These are phyloP conservation scores for Labeo calbasu DNA, from an alignment of 2,797 vertebrate genomes.

Conservation along the genomic window DNA sequence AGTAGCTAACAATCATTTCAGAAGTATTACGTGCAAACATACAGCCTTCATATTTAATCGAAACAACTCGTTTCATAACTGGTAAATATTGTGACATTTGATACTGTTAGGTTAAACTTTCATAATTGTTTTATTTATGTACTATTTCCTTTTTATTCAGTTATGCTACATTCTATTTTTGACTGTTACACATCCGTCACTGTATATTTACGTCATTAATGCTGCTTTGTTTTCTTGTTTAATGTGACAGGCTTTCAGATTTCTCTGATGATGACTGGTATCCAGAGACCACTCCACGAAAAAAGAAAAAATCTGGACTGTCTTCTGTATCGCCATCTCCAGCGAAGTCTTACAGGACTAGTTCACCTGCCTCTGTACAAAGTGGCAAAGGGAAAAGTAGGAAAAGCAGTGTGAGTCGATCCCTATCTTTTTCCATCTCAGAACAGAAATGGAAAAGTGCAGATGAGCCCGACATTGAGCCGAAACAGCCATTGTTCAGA, in stretches of 20 bases:
- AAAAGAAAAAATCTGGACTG: neutral
- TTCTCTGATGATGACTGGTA: neutral
- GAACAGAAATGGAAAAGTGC: constrained; percentile 2
- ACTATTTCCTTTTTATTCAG: neutral
- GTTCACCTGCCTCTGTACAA: neutral
- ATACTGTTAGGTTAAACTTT: neutral
- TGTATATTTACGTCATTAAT: neutral
- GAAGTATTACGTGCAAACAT: neutral
- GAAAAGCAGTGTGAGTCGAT: neutral
- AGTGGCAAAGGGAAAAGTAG: neutral
- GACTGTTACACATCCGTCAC: neutral
- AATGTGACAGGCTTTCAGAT: neutral
- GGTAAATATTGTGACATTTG: neutral
- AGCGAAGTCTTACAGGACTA: neutral
- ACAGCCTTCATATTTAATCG: neutral
- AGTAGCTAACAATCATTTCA: neutral
- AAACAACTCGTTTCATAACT: neutral
- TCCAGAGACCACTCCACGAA: neutral
- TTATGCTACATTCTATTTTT: neutral
- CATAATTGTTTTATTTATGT: neutral
- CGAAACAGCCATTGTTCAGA: neutral
- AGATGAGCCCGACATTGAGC: constrained; percentile 9
- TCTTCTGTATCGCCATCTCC: neutral
- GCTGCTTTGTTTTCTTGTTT: neutral
- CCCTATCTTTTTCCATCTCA: neutral